Base-by-base conservation (phyloP, 2,797 vertebrate genomes). In the Sternotherus odoratus region DNA sequence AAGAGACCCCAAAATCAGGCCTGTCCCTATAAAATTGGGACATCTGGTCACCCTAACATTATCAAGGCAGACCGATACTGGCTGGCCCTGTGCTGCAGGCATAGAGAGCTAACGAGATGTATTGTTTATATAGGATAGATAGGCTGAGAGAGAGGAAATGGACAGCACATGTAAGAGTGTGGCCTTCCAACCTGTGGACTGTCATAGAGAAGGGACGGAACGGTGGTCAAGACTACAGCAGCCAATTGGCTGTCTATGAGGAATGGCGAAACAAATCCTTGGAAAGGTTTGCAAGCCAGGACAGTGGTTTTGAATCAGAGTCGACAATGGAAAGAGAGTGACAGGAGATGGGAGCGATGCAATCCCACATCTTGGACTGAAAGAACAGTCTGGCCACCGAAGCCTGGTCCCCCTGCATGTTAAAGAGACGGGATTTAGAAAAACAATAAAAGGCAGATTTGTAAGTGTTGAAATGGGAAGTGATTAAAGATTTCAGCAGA, bases 251-350 rank as follows among this genome's bases (percentile, higher is more conserved):
- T 82, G 84, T 63, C 91, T 90, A 87, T 50, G n/a, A 93, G 5
- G 82, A 21, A 90, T 83, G n/a, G n/a, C 90, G 51, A 92, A 75
- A n/a, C 46, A 90, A 48, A 39, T 49, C 79, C 88, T 57, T 77
- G 57, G 50, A 15, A n/a, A 53, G 8, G 10, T 93, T 94, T 87
- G 69, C 24, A 86, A 66, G 79, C 50, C 86, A 66, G 33, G 53
- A 92, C 90, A 94, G 66, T 54, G 79, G 79, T 51, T 95, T 91
- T 86, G 77, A 94, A 90, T 80, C 81, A 6, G 78, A 80, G 87
- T 95, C 91, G 90, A 60, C 69, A 57, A 26, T 24, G 81, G 84
- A 91, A 92, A 93, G 86, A 57, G 78, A 77, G 84, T 0, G 1
- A 89, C n/a, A 89, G 49, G 33, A 77, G 17, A 85, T 79, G 57